Base-by-base conservation (phyloP, 2,797 vertebrate species). In the Pelochelys cantorii region DNA sequence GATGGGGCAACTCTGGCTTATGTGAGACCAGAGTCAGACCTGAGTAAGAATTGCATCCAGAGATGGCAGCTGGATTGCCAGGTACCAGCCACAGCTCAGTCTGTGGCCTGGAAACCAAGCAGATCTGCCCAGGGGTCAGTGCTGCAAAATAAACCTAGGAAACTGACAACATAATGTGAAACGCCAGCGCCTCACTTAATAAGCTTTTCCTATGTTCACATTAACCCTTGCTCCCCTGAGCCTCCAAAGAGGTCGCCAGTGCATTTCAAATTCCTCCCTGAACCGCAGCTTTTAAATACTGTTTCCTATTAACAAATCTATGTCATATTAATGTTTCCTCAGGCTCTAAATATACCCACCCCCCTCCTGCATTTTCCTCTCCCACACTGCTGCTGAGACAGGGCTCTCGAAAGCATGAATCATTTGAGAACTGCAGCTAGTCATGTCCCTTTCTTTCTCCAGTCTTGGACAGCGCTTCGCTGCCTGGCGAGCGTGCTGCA, bases 71-170 rank as follows among this genome's bases (percentile, higher is more conserved):
- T 0, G 52, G 34, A 34, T 7, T 31, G 14, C 0, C 2, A 1
- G 5, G 29, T 59, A n/a, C 57, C 53, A 55, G 68, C 59, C 5
- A 34, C 34, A 1, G 0, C 65, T 62, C 31, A 1, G 0, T 52
- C 0, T 5, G n/a, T 2, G 0, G n/a, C 29, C 22, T 57, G 0
- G 2, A 20, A 65, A 89, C 62, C 0, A 0, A 80, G 77, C 7
- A 5, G 17, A 20, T 85, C 2, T 0, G 5, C 79, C 42, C 5
- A 11, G 0, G 11, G 75, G 74, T 3, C 89, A 18, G 0, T 0
- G 0, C 34, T 84, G 60, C 0, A 3, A 12, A 22, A 1, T 0
- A 9, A 60, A 7, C 20, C 80, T 60, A 53, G 14, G 14, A 81
- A 83, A 29, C 1, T 9, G 5, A 4, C 29, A 48, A 60, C 4